phyloP scores from a whole-genome alignment of 2,888 invertebrate genomes.

The Eupsilia transversa region DNA sequence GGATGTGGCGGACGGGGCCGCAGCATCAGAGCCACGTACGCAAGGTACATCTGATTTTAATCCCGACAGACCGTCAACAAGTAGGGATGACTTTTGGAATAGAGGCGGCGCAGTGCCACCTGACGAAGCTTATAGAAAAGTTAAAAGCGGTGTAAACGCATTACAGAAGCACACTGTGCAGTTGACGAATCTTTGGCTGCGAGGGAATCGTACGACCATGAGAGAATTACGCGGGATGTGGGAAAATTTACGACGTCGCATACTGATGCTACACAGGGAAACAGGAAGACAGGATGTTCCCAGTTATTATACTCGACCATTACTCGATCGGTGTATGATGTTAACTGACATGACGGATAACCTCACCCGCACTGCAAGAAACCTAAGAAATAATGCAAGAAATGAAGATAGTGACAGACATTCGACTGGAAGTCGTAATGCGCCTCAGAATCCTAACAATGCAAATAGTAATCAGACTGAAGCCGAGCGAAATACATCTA shows the following conservation, averaged over 20 bases:
- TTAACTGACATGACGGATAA: conserved; percentile 83
- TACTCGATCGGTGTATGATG: conserved; percentile 86
- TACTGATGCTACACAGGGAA: conserved; percentile 89
- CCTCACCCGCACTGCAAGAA: conserved; percentile 69
- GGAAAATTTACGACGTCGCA: conserved; percentile 91
- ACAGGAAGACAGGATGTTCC: conserved; percentile 83
- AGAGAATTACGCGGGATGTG: conserved; percentile 92
- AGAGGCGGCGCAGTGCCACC: conserved; percentile 77
- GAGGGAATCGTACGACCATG: conserved; percentile 84
- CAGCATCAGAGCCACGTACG: conserved; percentile 44
- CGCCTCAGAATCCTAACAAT: conserved; percentile 58
- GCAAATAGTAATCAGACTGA: conserved; percentile 63
- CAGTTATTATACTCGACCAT: conserved; percentile 83
- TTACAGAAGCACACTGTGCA: conserved; percentile 83
- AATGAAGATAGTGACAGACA: conserved; percentile 70
- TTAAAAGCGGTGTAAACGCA: conserved; percentile 81
- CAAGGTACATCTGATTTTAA: conserved; percentile 55
- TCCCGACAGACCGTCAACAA: conserved; percentile 80
- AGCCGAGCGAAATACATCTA: conserved; percentile 64
- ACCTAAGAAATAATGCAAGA: conserved; percentile 71
- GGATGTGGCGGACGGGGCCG: conserved; percentile 16
- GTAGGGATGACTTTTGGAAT: conserved; percentile 80
- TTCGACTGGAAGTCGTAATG: conserved; percentile 67
- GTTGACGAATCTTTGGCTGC: conserved; percentile 84
- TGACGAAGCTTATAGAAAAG: conserved; percentile 84